A percentile compares a stretch with the other conserved stretches of the same genome.
Conservation (phyloP, 2,113 vertebrate species). For the Lamprologus tigripictilis region DNA sequence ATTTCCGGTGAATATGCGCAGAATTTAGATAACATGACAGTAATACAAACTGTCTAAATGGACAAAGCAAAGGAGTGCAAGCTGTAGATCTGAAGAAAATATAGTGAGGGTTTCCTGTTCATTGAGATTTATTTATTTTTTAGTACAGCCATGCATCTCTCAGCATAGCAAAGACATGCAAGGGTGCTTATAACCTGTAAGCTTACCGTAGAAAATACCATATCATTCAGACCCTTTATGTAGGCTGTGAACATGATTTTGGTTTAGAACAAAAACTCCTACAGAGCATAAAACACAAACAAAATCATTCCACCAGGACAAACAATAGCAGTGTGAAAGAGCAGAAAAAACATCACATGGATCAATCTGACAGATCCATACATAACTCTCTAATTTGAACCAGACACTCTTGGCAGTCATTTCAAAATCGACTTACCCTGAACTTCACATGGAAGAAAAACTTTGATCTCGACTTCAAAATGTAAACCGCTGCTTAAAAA, state of each 20-base stretch:
- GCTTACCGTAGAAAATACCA: constrained; percentile 72
- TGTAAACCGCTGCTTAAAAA: not conserved
- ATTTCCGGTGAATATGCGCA: not conserved
- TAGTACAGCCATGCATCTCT: constrained; percentile 58
- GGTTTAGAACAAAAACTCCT: constrained; percentile 65
- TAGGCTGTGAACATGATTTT: constrained; percentile 70
- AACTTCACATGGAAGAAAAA: constrained; percentile 27
- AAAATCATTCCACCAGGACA: constrained; percentile 46
- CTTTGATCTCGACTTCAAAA: not conserved
- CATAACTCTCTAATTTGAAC: not conserved
- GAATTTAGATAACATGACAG: not conserved
- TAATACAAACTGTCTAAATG: not conserved
- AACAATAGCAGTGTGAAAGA: constrained; percentile 20
- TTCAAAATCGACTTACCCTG: constrained; percentile 49
- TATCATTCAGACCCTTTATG: constrained; percentile 74
- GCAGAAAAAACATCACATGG: not conserved
- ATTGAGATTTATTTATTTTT: not conserved
- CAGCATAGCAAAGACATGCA: constrained; percentile 56
- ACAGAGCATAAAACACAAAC: constrained; percentile 64
- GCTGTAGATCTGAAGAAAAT: not conserved
- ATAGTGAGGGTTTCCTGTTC: not conserved
- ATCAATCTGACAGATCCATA: not conserved
- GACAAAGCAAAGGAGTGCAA: constrained; percentile 16
- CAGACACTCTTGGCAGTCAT: not conserved
- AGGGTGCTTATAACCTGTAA: constrained; percentile 33